These are phyloP conservation scores for Brotula barbata DNA, from an alignment of 2,797 vertebrate genomes.

Conservation along the genomic window DNA sequence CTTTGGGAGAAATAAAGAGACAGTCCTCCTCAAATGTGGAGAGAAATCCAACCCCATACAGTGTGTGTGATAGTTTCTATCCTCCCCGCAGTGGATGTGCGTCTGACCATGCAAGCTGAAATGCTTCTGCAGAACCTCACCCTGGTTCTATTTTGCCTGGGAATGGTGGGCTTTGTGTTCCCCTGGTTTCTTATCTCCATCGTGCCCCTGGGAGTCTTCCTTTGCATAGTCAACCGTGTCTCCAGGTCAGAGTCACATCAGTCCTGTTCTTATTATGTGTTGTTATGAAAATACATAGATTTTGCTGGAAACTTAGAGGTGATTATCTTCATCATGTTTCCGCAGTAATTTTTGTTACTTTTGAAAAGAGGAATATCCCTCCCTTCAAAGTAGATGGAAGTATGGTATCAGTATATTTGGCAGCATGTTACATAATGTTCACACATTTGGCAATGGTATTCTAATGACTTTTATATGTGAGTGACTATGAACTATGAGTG, in stretches of 20 bases:
- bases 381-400: too few relatives aligned
- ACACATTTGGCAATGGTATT: too few relatives aligned
- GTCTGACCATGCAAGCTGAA: slow-evolving; percentile 81
- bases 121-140: slow-evolving; percentile 85
- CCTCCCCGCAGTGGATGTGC: slow-evolving; percentile 80
- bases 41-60: neutral
- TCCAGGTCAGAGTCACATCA: slow-evolving; percentile 76
- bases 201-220: slow-evolving; percentile 78
- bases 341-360: too few relatives aligned
- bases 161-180: slow-evolving; percentile 80
- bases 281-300: neutral
- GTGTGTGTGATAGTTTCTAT: slow-evolving; percentile 31
- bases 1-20: neutral
- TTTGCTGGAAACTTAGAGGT: neutral
- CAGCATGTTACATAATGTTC: too few relatives aligned
- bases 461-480: too few relatives aligned
- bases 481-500: too few relatives aligned
- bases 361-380: too few relatives aligned
- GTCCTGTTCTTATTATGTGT: neutral
- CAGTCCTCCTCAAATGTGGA: neutral
- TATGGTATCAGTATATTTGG: too few relatives aligned
- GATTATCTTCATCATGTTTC: too few relatives aligned
- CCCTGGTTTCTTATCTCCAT: slow-evolving; percentile 85
- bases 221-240: slow-evolving; percentile 78
- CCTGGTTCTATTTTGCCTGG: slow-evolving; percentile 82